Percentiles rank a stretch among this genome's conserved stretches.
phyloP scores from a whole-genome alignment of 2,113 vertebrate genomes.

The Ranitomeya imitator region DNA sequence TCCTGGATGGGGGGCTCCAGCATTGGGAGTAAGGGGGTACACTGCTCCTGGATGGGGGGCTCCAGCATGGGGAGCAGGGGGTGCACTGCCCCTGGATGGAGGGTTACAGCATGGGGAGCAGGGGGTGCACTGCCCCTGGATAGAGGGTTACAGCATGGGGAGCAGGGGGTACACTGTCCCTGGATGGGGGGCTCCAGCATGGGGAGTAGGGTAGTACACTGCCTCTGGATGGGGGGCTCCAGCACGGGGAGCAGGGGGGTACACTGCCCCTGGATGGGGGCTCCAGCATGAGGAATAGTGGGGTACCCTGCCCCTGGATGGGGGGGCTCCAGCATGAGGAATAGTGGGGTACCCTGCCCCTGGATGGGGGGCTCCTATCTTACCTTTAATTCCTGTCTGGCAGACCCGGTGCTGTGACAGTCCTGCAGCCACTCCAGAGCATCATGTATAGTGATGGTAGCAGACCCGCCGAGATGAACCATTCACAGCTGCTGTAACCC shows the following conservation, averaged over 20 bases:
- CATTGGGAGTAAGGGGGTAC: too few species aligned
- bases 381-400: constrained; percentile 66
- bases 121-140: too few species aligned
- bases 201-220: too few species aligned
- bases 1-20: background rate
- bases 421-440: constrained; percentile 60
- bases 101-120: too few species aligned
- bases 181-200: background rate
- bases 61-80: background rate
- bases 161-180: background rate
- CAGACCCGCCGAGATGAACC: constrained; percentile 61
- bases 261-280: too few species aligned
- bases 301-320: background rate
- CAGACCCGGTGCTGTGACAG: constrained; percentile 8
- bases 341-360: background rate
- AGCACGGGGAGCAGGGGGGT: too few species aligned
- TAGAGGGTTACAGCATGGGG: too few species aligned
- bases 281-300: too few species aligned
- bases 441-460: constrained; percentile 49
- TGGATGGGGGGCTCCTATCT: constrained; percentile 46
- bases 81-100: too few species aligned
- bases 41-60: too few species aligned
- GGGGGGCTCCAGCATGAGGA: too few species aligned
- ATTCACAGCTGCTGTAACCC: constrained; percentile 62
- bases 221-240: background rate